These are phyloP conservation scores for Drosophila pallidifrons DNA, from an alignment of 1,140 invertebrate species.

Conservation along the genomic window DNA sequence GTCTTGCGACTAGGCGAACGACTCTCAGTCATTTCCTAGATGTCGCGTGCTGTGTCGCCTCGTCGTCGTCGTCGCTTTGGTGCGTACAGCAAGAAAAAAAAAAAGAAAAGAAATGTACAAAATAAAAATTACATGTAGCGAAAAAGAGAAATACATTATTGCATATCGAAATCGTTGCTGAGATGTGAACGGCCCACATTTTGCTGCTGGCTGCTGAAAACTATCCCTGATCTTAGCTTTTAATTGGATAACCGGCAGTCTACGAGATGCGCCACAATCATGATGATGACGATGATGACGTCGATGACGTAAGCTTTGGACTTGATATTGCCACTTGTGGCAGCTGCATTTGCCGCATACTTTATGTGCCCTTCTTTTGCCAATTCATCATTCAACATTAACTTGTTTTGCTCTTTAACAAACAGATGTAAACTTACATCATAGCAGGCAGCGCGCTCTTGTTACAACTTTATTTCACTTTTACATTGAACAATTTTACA, in stretches of 20 bases:
- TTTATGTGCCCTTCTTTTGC: conserved; percentile 43
- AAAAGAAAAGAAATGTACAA: conserved; percentile 21
- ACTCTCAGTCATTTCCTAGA: conserved; percentile 68
- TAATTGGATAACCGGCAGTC: conserved; percentile 78
- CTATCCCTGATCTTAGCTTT: conserved; percentile 79
- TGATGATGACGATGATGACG: conserved; percentile 4
- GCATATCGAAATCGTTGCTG: conserved; percentile 25
- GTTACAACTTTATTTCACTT: neutral
- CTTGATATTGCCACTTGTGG: conserved; percentile 78
- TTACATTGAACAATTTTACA: neutral
- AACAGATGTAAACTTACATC: neutral
- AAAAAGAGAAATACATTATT: conserved; percentile 28
- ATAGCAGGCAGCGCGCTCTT: neutral
- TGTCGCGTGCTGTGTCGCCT: conserved; percentile 69
- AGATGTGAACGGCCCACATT: conserved; percentile 51
- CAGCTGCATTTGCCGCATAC: conserved; percentile 40
- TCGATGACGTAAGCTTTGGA: conserved; percentile 72
- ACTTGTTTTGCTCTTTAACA: neutral
- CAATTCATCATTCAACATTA: conserved; percentile 23
- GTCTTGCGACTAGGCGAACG: conserved; percentile 57
- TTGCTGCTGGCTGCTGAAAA: conserved; percentile 41
- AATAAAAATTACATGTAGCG: neutral
- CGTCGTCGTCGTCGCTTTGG: conserved; percentile 23
- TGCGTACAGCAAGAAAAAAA: conserved; percentile 31
- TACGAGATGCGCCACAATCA: conserved; percentile 32